A percentile compares a stretch with the other conserved stretches of the same genome.
These are phyloP conservation scores for Enteromius treurensis DNA, from an alignment of 2,797 vertebrate species.

Conservation along the genomic window DNA sequence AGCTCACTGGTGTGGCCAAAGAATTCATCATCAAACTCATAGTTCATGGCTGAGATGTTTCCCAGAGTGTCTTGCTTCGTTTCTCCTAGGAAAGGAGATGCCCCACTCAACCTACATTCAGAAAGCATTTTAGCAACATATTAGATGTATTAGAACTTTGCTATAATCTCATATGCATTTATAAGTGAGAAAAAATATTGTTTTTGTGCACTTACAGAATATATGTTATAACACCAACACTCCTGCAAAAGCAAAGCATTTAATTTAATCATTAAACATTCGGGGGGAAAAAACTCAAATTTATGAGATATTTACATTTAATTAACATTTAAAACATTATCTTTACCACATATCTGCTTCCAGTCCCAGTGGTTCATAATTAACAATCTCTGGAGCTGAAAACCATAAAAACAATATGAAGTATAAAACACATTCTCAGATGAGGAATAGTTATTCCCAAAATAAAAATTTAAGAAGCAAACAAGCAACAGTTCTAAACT, in stretches of 20 bases:
- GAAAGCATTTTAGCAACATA: neutral
- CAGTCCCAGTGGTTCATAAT: conserved; percentile 92
- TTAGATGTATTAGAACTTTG: neutral
- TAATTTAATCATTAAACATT: neutral
- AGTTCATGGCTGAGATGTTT: conserved; percentile 92
- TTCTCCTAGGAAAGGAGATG: conserved; percentile 94
- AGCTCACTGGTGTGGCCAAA: conserved; percentile 94
- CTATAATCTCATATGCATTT: conserved; percentile 4
- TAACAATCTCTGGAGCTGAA: conserved; percentile 97
- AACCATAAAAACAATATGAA: conserved; percentile 46
- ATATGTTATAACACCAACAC: conserved; percentile 97
- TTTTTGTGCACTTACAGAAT: conserved; percentile 88
- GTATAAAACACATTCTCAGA: neutral
- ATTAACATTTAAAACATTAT: neutral
- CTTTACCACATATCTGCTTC: conserved; percentile 97
- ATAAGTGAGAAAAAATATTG: neutral
- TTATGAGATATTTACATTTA: conserved; percentile 49
- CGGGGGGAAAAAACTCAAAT: conserved; percentile 43
- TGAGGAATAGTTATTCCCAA: neutral
- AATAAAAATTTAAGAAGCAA: neutral
- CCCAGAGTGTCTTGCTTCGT: conserved; percentile 93
- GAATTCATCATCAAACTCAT: conserved; percentile 93
- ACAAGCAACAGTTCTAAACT: neutral
- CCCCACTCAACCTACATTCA: conserved; percentile 87
- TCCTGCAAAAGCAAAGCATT: conserved; percentile 75